phyloP scores from a whole-genome alignment of 2,113 vertebrate species.

The Takifugu flavidus region DNA sequence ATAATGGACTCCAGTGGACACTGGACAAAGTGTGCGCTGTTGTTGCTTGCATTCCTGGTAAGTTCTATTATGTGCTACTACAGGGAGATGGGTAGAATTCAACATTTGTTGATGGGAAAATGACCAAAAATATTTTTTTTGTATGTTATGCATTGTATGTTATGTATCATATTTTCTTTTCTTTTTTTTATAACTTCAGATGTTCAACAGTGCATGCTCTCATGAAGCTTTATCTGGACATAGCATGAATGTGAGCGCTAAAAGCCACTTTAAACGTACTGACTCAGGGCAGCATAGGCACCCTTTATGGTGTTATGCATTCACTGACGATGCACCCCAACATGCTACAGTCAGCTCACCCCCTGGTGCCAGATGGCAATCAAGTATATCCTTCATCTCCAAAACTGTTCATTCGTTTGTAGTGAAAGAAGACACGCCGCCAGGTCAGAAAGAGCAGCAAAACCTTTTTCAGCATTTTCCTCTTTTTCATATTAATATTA shows the following conservation, averaged over 20 bases:
- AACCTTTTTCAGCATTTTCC: background rate
- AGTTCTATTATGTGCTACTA: too few relatives aligned
- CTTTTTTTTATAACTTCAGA: slow-evolving; percentile 4
- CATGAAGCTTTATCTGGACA: slow-evolving; percentile 27
- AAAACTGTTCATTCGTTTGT: slow-evolving; percentile 71
- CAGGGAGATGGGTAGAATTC: too few relatives aligned
- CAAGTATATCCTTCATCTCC: slow-evolving; percentile 53
- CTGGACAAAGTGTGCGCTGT: too few relatives aligned
- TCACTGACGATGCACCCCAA: background rate
- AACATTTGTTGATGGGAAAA: too few relatives aligned
- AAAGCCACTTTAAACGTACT: slow-evolving; percentile 24
- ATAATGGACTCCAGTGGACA: too few relatives aligned
- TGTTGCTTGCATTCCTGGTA: too few relatives aligned
- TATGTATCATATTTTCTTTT: background rate
- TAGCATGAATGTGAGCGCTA: slow-evolving; percentile 19
- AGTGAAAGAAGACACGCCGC: slow-evolving; percentile 72
- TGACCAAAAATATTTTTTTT: too few relatives aligned
- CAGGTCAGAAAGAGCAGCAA: slow-evolving; percentile 55
- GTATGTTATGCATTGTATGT: too few relatives aligned
- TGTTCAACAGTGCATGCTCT: background rate
- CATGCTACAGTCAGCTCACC: slow-evolving; percentile 7
- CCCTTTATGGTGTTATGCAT: slow-evolving; percentile 40
- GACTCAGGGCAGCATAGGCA: slow-evolving; percentile 23
- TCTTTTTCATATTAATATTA: background rate
- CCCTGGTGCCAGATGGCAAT: slow-evolving; percentile 48